Evolutionary conservation across 2,888 invertebrate genomes (phyloP).

Genomic region (Pristionchus exspectatus): DNA sequence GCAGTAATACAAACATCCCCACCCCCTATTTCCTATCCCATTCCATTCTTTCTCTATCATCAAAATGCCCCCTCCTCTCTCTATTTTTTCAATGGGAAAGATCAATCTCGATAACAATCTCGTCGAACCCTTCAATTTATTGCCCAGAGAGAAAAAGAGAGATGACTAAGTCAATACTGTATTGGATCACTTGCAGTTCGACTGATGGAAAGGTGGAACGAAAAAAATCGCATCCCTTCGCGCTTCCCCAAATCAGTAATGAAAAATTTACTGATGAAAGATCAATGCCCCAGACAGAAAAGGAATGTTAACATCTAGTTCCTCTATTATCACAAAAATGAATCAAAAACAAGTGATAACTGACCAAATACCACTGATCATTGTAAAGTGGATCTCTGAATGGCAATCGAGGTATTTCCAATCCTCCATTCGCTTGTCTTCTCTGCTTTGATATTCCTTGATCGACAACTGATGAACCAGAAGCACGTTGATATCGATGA

Average conservation of each 20-base stretch:
- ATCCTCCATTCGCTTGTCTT: conserved; percentile 35
- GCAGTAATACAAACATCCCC: background rate
- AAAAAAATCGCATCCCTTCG: background rate
- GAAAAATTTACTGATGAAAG: too few relatives aligned
- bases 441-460: conserved; percentile 24
- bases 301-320: background rate
- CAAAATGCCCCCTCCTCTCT: background rate
- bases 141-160: background rate
- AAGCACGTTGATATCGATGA: background rate
- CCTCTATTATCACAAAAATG: too few relatives aligned
- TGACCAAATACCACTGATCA: conserved; percentile 79
- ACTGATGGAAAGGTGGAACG: background rate
- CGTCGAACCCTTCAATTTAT: background rate
- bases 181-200: background rate
- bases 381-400: conserved; percentile 78
- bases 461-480: background rate
- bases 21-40: background rate
- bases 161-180: background rate
- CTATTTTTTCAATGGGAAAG: conserved; percentile 6
- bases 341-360: conserved; percentile 39
- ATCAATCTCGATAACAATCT: conserved; percentile 11
- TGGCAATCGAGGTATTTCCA: conserved; percentile 72
- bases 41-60: conserved; percentile 18
- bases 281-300: background rate
- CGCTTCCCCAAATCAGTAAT: too few relatives aligned